These are phyloP conservation scores for Labeo catla DNA, from an alignment of 2,113 vertebrate genomes.

Conservation along the genomic window DNA sequence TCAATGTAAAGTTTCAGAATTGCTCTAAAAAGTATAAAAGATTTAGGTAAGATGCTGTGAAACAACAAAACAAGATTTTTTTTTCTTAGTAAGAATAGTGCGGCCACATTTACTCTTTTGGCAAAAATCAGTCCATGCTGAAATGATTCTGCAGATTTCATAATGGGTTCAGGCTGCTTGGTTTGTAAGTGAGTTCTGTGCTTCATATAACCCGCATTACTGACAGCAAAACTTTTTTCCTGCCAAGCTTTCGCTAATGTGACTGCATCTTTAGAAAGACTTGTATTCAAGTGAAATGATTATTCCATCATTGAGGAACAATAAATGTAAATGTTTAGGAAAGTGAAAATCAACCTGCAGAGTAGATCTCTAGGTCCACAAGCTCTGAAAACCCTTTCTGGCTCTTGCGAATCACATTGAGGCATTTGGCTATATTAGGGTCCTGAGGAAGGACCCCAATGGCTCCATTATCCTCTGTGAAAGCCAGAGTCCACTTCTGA, in stretches of 20 bases:
- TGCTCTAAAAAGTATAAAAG: neutral
- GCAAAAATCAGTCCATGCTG: neutral
- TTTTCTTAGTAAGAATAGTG: no score
- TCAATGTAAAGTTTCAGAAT: neutral
- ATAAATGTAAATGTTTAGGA: neutral
- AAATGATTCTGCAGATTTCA: neutral
- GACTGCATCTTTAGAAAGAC: neutral
- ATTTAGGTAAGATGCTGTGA: neutral
- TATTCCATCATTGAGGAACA: neutral
- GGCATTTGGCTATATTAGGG: conserved; percentile 58
- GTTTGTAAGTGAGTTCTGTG: neutral
- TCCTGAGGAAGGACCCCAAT: conserved; percentile 70
- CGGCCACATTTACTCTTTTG: no score
- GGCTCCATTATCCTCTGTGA: conserved; percentile 75
- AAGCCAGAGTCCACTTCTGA: conserved; percentile 82
- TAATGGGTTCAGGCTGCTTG: neutral
- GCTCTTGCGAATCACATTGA: neutral
- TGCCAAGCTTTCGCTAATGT: neutral
- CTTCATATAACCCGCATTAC: neutral
- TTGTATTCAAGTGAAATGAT: neutral
- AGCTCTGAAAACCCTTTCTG: neutral
- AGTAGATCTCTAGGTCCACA: neutral
- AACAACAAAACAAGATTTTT: neutral
- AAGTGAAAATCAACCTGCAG: neutral
- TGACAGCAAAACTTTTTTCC: neutral